These are phyloP conservation scores for Drosophila meridionalis DNA, from an alignment of 2,888 invertebrate genomes.

Conservation along the genomic window DNA sequence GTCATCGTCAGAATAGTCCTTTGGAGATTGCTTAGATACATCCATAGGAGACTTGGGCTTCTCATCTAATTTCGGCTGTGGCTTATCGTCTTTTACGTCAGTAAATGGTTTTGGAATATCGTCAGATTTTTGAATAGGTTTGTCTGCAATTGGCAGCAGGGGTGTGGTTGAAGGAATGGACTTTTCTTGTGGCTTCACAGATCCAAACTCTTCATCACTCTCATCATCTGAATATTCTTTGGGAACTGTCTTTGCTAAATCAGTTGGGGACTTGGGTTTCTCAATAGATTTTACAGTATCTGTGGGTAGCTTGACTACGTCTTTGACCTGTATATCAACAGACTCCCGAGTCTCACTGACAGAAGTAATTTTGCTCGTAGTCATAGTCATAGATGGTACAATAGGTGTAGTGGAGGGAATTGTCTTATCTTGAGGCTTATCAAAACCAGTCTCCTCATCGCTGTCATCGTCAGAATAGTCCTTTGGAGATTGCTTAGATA, in stretches of 20 bases:
- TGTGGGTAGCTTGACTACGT: background rate
- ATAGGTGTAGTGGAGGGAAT: background rate
- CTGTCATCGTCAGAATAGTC: too few relatives aligned
- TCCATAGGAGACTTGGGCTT: background rate
- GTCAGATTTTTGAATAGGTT: background rate
- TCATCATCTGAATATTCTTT: background rate
- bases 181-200: constrained; percentile 2
- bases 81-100: background rate
- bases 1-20: constrained; percentile 25
- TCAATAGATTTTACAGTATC: background rate
- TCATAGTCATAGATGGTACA: background rate
- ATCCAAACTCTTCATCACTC: background rate
- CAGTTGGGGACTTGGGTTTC: background rate
- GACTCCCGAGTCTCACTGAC: background rate
- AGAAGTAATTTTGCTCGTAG: background rate
- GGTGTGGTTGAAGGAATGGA: background rate
- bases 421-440: too few relatives aligned
- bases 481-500: too few relatives aligned
- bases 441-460: too few relatives aligned
- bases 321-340: constrained; percentile 3
- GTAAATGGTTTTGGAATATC: background rate
- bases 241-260: background rate
- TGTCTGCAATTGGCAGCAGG: background rate
- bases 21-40: background rate
- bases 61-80: background rate